Percentiles rank a stretch among this genome's conserved stretches.
Conservation (phyloP, 1,140 invertebrate genomes). For the Drosophila teissieri region DNA sequence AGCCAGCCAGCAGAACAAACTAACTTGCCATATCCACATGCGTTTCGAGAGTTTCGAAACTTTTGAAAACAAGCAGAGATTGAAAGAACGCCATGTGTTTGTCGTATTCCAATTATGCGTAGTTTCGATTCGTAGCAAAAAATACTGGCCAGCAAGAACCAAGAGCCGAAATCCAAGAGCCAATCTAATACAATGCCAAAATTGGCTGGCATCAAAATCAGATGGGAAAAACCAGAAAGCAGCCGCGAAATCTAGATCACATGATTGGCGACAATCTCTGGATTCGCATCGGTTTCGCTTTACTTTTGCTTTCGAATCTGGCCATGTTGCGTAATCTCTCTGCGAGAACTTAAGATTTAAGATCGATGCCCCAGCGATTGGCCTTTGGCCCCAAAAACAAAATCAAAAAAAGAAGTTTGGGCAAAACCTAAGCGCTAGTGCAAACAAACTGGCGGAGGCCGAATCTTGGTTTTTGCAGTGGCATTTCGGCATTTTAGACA, state of each 20-base stretch:
- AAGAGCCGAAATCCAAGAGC: background rate
- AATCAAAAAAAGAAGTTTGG: slow-evolving; percentile 7
- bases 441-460: slow-evolving; percentile 55
- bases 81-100: slow-evolving; percentile 7
- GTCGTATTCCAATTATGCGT: slow-evolving; percentile 55
- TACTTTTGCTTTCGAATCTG: slow-evolving; percentile 24
- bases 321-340: slow-evolving; percentile 21
- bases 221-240: slow-evolving; percentile 57
- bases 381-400: slow-evolving; percentile 48
- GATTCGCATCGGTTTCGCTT: slow-evolving; percentile 2
- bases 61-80: slow-evolving; percentile 26
- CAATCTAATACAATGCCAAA: slow-evolving; percentile 33
- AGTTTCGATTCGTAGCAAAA: slow-evolving; percentile 16
- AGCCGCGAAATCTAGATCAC: slow-evolving; percentile 30
- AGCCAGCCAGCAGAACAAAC: slow-evolving; percentile 63
- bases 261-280: slow-evolving; percentile 17
- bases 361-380: slow-evolving; percentile 33
- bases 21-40: slow-evolving; percentile 66
- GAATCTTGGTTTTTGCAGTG: slow-evolving; percentile 39
- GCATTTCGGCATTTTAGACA: slow-evolving; percentile 59
- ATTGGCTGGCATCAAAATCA: slow-evolving; percentile 28
- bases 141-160: slow-evolving; percentile 51
- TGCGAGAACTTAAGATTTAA: slow-evolving; percentile 31
- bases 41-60: slow-evolving; percentile 80
- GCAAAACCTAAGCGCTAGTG: slow-evolving; percentile 13